These are phyloP conservation scores for Alviniconcha marisindica DNA, from an alignment of 1,140 invertebrate species.

Conservation along the genomic window DNA sequence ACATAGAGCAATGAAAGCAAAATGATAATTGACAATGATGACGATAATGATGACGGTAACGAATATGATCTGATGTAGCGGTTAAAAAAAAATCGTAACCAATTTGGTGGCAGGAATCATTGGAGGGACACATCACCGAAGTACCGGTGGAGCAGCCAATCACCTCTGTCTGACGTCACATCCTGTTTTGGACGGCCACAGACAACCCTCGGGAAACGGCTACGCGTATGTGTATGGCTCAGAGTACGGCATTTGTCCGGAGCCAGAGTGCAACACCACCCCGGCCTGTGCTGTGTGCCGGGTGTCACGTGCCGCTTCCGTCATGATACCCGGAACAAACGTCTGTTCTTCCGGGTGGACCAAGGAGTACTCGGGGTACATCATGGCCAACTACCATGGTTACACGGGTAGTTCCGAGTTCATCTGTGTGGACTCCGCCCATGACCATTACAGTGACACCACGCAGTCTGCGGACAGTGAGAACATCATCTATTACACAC, in stretches of 20 bases:
- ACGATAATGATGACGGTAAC: too few relatives aligned
- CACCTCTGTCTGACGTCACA: background rate
- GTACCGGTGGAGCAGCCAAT: background rate
- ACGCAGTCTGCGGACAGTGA: background rate
- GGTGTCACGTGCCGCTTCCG: slow-evolving; percentile 7
- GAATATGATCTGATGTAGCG: too few relatives aligned
- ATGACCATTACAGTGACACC: background rate
- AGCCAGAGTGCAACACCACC: background rate
- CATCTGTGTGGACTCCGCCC: slow-evolving; percentile 27
- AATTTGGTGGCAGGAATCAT: slow-evolving; percentile 3
- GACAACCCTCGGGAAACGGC: background rate
- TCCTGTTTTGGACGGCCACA: slow-evolving; percentile 3
- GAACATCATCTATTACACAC: background rate
- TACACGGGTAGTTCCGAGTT: slow-evolving; percentile 23
- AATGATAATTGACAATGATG: too few relatives aligned
- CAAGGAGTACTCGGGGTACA: slow-evolving; percentile 38
- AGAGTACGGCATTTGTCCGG: background rate
- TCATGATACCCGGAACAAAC: slow-evolving; percentile 43
- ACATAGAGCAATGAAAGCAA: too few relatives aligned
- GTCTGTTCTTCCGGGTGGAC: slow-evolving; percentile 43
- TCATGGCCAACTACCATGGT: slow-evolving; percentile 28
- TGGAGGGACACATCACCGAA: background rate
- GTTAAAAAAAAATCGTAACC: too few relatives aligned
- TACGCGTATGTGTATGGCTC: background rate
- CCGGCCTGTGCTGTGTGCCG: slow-evolving; percentile 53